Conservation (phyloP, 2,888 invertebrate species). For the Drosophila eohydei region DNA sequence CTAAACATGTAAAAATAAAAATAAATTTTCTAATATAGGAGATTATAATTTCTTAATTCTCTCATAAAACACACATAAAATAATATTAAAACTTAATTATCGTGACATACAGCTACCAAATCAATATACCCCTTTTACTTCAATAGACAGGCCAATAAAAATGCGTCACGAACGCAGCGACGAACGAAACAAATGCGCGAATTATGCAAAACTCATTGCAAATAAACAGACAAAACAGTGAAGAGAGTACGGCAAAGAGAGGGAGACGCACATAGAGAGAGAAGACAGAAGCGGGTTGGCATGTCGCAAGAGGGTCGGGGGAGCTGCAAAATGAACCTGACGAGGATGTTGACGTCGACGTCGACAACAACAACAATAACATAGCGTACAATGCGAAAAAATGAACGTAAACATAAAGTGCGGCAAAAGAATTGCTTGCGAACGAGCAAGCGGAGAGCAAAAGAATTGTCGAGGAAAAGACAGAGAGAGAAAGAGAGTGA, state of each 20-base stretch:
- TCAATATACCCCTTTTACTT: neutral
- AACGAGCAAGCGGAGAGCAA: conserved; percentile 28
- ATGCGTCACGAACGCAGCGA: conserved; percentile 30
- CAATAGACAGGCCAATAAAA: conserved; percentile 27
- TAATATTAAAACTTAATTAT: neutral
- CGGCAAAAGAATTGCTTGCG: conserved; percentile 62
- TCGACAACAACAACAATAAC: conserved; percentile 43
- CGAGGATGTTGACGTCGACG: conserved; percentile 78
- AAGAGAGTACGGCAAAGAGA: conserved; percentile 3
- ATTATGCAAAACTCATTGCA: conserved; percentile 78
- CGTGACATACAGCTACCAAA: neutral
- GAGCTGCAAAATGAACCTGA: conserved; percentile 52
- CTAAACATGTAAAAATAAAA: neutral
- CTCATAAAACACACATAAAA: neutral
- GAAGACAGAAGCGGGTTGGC: conserved; percentile 11
- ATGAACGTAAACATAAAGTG: conserved; percentile 75
- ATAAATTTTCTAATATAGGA: neutral
- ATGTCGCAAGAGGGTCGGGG: conserved; percentile 11
- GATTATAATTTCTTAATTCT: too few relatives aligned
- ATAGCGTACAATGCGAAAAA: conserved; percentile 67
- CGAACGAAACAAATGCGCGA: conserved; percentile 77
- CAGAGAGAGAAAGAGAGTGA: conserved; percentile 2
- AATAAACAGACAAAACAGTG: conserved; percentile 68
- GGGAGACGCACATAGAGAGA: neutral
- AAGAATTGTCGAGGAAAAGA: conserved; percentile 9